phyloP scores from a whole-genome alignment of 2,888 invertebrate species.

The Tipula unca region DNA sequence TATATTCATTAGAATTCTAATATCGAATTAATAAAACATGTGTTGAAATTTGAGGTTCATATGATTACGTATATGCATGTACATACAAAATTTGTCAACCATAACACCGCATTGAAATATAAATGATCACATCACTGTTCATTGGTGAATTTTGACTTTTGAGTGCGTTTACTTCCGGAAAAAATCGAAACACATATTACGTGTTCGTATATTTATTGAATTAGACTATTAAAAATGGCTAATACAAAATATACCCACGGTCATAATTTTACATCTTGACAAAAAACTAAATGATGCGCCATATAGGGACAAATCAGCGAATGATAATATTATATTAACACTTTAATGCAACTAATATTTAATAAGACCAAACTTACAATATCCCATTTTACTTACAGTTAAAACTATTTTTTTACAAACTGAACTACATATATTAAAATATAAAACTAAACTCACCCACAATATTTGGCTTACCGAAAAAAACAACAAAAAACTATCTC shows the following conservation, averaged over 20 bases:
- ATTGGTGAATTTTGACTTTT: neutral
- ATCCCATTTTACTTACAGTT: neutral
- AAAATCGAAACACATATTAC: neutral
- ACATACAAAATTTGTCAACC: neutral
- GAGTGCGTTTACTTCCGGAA: neutral
- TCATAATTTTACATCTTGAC: too few relatives aligned
- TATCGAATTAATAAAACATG: too few relatives aligned
- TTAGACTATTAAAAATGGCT: too few relatives aligned
- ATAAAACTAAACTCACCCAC: neutral
- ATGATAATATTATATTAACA: too few relatives aligned
- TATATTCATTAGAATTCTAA: too few relatives aligned
- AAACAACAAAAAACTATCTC: neutral
- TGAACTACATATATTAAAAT: neutral
- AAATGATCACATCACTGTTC: neutral
- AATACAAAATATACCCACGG: neutral
- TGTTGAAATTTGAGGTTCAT: neutral
- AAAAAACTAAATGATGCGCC: too few relatives aligned
- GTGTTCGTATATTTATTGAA: too few relatives aligned
- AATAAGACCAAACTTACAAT: neutral
- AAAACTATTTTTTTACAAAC: neutral
- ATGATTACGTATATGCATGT: neutral
- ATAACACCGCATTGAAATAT: neutral
- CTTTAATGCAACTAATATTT: too few relatives aligned
- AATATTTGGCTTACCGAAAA: neutral
- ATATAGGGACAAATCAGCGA: neutral